Percentiles rank a stretch among this genome's conserved stretches.
phyloP scores from a whole-genome alignment of 2,888 invertebrate genomes.

The Myathropa florea region DNA sequence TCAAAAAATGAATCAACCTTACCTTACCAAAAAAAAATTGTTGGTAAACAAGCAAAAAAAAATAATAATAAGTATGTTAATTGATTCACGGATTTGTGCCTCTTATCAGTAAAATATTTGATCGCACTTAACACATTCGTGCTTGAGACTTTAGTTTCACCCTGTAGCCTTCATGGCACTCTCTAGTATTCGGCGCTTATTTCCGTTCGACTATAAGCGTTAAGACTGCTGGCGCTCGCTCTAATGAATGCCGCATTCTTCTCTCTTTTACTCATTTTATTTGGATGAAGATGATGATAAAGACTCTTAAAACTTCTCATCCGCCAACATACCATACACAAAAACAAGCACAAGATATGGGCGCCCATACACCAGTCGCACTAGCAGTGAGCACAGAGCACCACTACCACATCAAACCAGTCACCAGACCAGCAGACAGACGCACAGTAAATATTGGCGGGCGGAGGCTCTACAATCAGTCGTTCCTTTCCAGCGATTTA shows the following conservation, averaged over 20 bases:
- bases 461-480: slow-evolving; percentile 61
- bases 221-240: slow-evolving; percentile 50
- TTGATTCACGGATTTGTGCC: slow-evolving; percentile 45
- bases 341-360: slow-evolving; percentile 24
- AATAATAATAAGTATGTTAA: slow-evolving; percentile 20
- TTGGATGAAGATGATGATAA: slow-evolving; percentile 40
- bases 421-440: slow-evolving; percentile 5
- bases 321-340: slow-evolving; percentile 10
- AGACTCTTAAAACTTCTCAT: slow-evolving; percentile 52
- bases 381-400: not conserved
- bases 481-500: slow-evolving; percentile 65
- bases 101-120: slow-evolving; percentile 25
- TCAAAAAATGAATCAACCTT: not conserved
- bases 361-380: slow-evolving; percentile 7
- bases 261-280: slow-evolving; percentile 35
- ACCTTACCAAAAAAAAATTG: not conserved
- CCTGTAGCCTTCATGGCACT: slow-evolving; percentile 37
- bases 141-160: slow-evolving; percentile 28
- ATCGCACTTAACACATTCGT: not conserved
- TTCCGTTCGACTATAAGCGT: slow-evolving; percentile 27
- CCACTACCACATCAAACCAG: slow-evolving; percentile 8
- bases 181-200: slow-evolving; percentile 45
- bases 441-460: slow-evolving; percentile 42
- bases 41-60: slow-evolving; percentile 16
- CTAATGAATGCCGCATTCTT: slow-evolving; percentile 20